These are phyloP conservation scores for Vanessa cardui DNA, from an alignment of 2,888 invertebrate genomes.

Conservation along the genomic window DNA sequence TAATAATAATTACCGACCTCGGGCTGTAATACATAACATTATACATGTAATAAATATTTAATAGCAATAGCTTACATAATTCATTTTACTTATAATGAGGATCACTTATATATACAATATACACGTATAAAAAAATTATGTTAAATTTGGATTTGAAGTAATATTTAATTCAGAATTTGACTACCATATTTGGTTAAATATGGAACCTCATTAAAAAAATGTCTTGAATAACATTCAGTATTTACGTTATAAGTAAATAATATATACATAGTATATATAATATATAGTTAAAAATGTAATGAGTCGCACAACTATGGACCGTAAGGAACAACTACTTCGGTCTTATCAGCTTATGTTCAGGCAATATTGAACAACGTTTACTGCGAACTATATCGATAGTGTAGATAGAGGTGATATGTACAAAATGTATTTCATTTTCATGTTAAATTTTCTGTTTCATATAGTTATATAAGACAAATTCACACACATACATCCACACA, in stretches of 20 bases:
- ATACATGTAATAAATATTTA: no score
- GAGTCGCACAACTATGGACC: background rate
- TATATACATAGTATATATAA: no score
- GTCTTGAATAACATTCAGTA: no score
- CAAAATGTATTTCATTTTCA: background rate
- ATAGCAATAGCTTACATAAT: no score
- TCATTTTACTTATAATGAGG: background rate
- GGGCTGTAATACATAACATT: constrained; percentile 62
- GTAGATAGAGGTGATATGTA: background rate
- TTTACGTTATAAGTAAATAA: no score
- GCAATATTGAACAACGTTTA: constrained; percentile 1
- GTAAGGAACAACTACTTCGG: background rate
- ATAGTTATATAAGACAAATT: no score
- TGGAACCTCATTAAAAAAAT: no score
- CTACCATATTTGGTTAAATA: no score
- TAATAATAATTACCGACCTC: constrained; percentile 53
- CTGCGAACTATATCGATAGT: background rate
- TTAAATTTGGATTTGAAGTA: no score
- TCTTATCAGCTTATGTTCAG: constrained; percentile 4
- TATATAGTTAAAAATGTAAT: background rate
- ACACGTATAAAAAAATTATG: background rate
- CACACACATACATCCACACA: no score
- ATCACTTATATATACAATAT: background rate
- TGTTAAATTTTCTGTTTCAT: no score
- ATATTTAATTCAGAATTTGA: no score